These are phyloP conservation scores for Melipona quadrifasciata DNA, from an alignment of 1,140 invertebrate species.

Conservation along the genomic window DNA sequence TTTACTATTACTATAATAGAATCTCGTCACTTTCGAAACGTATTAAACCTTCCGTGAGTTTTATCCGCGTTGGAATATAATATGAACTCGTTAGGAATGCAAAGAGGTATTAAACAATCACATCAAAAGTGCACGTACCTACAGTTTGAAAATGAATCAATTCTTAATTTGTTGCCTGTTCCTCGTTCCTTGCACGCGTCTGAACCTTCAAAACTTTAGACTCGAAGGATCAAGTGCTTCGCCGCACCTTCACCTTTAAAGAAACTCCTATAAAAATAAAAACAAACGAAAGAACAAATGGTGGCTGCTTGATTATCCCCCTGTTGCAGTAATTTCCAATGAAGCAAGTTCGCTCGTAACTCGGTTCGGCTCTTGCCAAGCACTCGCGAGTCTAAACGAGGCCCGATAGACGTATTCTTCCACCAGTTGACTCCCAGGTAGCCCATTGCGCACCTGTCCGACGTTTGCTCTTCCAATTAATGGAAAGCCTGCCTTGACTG, in stretches of 20 bases:
- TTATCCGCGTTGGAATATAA: too few species aligned
- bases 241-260: background rate
- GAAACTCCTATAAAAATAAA: background rate
- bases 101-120: too few species aligned
- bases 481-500: background rate
- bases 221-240: background rate
- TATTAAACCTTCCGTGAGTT: too few species aligned
- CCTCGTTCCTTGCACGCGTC: too few species aligned
- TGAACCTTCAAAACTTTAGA: too few species aligned
- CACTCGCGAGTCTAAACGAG: background rate
- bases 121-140: too few species aligned
- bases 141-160: too few species aligned
- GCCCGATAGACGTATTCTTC: background rate
- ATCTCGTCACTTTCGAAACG: background rate
- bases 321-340: background rate
- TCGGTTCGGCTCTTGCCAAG: too few species aligned
- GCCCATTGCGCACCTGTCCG: background rate
- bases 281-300: background rate
- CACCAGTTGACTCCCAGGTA: background rate
- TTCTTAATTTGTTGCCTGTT: too few species aligned
- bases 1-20: too few species aligned
- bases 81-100: too few species aligned
- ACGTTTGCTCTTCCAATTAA: conserved; percentile 11
- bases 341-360: background rate
- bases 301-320: background rate